A percentile compares a stretch with the other conserved stretches of the same genome.
phyloP scores from a whole-genome alignment of 2,888 invertebrate species.

The Parnassius smintheus region DNA sequence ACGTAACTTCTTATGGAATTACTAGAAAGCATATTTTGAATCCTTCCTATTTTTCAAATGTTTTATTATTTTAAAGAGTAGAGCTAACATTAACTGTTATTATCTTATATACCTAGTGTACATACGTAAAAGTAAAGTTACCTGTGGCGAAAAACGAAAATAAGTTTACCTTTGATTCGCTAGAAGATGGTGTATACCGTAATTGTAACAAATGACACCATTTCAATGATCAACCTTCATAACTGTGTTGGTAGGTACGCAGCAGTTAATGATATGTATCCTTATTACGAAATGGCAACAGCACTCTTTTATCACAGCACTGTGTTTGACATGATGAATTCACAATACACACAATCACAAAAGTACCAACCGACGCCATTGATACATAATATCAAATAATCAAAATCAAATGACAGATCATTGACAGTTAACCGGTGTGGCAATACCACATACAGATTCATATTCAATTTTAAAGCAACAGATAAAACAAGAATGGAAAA shows the following conservation, averaged over 20 bases:
- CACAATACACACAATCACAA: conserved; percentile 19
- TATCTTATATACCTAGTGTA: no score
- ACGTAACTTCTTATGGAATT: conserved; percentile 8
- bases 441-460: no score
- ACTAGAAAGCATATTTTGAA: conserved; percentile 5
- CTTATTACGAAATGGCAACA: conserved; percentile 25
- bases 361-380: conserved; percentile 21
- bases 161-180: conserved; percentile 10
- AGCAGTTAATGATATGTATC: conserved; percentile 27
- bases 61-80: no score
- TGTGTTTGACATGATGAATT: conserved; percentile 22
- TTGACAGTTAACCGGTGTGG: no score
- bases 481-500: no score
- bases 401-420: no score
- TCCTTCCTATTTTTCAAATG: no score
- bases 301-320: conserved; percentile 22
- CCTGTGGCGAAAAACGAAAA: background rate
- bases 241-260: conserved; percentile 12
- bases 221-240: conserved; percentile 24
- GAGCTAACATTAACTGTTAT: no score
- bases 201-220: conserved; percentile 3
- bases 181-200: background rate
- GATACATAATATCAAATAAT: background rate
- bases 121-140: background rate
- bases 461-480: no score